Percentiles rank a stretch among this genome's conserved stretches.
phyloP scores from a whole-genome alignment of 1,140 invertebrate species.

The Bilobella aurantiaca region DNA sequence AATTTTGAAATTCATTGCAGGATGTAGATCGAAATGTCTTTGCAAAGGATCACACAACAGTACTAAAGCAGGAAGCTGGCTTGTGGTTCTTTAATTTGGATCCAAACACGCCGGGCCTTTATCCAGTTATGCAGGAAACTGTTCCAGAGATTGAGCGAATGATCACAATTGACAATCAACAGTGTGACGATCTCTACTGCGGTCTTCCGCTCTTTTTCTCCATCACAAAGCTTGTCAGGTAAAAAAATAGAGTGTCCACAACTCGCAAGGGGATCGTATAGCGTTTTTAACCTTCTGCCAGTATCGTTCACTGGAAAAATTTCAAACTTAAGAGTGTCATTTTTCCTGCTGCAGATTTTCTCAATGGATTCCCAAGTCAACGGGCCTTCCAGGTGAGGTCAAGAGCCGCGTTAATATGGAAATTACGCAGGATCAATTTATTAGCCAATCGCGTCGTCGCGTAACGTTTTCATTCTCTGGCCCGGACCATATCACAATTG shows the following conservation, averaged over 20 bases:
- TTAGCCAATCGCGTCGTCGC: constrained; percentile 18
- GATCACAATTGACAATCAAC: constrained; percentile 41
- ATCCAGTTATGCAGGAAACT: constrained; percentile 37
- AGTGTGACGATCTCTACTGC: constrained; percentile 42
- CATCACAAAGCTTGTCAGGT: constrained; percentile 42
- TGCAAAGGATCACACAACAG: constrained; percentile 37
- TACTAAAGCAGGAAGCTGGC: constrained; percentile 45
- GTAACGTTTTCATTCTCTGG: constrained; percentile 31
- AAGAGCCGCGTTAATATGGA: constrained; percentile 28
- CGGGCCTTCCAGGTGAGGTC: constrained; percentile 18
- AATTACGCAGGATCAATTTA: constrained; percentile 27
- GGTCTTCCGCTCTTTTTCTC: constrained; percentile 48
- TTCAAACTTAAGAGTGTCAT: neutral
- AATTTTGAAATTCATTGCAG: constrained; percentile 38
- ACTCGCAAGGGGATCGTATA: no score
- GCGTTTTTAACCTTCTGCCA: no score
- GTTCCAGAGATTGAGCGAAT: constrained; percentile 40
- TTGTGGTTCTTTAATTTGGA: constrained; percentile 49
- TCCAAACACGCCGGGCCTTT: constrained; percentile 40
- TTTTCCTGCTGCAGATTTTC: constrained; percentile 13
- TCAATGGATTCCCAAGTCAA: constrained; percentile 29
- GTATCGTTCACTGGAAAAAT: no score
- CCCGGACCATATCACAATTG: constrained; percentile 42
- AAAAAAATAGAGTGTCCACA: no score
- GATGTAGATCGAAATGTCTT: constrained; percentile 47